Evolutionary conservation across 2,113 vertebrate species (phyloP).

Genomic region (Ochotona princeps): DNA sequence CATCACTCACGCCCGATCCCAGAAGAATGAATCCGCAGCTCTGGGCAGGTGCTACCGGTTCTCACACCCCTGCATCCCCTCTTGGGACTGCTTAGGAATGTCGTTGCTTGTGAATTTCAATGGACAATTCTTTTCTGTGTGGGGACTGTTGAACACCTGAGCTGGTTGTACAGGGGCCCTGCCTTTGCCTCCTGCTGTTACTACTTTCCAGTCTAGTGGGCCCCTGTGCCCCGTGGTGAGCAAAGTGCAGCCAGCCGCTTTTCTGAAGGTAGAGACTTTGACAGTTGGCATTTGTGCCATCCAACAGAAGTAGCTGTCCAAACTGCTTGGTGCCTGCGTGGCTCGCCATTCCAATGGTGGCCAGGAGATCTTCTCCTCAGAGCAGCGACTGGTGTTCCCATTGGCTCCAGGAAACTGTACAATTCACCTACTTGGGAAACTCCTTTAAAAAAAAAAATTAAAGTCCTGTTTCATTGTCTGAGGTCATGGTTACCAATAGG

Average conservation of each 20-base stretch:
- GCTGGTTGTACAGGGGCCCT: not conserved
- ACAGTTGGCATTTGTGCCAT: not conserved
- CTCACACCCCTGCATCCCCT: constrained; percentile 2
- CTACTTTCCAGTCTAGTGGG: not conserved
- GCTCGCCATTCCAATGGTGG: not conserved
- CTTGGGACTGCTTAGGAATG: not conserved
- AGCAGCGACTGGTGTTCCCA: not conserved
- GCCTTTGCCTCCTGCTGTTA: not conserved
- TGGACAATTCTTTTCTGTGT: constrained; percentile 6
- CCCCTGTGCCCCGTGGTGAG: not conserved
- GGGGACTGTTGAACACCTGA: not conserved
- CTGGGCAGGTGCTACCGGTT: not conserved
- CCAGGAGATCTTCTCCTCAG: not conserved
- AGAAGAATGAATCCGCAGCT: constrained; percentile 37
- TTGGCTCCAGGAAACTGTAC: no score
- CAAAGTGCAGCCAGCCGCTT: not conserved
- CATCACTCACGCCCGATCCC: not conserved
- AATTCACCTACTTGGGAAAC: no score
- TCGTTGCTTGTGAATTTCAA: constrained; percentile 32
- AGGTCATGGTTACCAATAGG: not conserved
- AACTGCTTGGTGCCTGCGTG: not conserved
- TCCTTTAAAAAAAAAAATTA: not conserved
- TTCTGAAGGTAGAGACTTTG: not conserved
- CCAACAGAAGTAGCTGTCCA: not conserved
- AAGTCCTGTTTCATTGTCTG: not conserved